Conservation (phyloP, 2,797 vertebrate genomes). For the Anguilla pacifica region DNA sequence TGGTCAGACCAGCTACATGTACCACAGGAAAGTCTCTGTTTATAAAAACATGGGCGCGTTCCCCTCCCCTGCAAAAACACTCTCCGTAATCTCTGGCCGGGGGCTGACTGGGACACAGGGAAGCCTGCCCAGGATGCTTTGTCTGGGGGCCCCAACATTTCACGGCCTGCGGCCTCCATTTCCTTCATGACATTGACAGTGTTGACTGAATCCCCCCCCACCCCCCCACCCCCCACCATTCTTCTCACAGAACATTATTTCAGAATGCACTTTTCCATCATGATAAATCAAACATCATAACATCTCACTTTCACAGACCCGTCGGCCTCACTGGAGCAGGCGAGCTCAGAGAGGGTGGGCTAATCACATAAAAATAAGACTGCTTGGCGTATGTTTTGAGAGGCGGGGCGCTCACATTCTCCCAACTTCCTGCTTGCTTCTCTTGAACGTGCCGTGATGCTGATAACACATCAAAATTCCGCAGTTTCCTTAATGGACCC, state of each 20-base stretch:
- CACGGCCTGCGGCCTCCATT: background rate
- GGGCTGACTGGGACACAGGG: background rate
- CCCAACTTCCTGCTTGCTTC: slow-evolving; percentile 47
- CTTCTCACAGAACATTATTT: background rate
- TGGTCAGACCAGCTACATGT: slow-evolving; percentile 62
- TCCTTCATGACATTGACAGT: background rate
- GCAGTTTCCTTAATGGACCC: slow-evolving; percentile 49
- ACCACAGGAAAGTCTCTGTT: slow-evolving; percentile 63
- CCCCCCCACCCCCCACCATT: background rate
- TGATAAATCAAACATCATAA: background rate
- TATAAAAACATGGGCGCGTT: background rate
- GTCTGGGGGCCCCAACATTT: background rate
- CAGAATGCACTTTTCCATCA: slow-evolving; percentile 15
- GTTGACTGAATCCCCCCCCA: background rate
- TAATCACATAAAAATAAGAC: slow-evolving; percentile 30
- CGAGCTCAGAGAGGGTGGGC: background rate
- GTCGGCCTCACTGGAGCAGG: background rate
- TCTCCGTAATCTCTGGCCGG: background rate
- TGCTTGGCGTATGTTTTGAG: slow-evolving; percentile 41
- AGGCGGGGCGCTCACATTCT: background rate
- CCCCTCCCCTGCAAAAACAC: slow-evolving; percentile 11
- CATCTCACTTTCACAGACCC: background rate
- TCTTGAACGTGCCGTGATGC: slow-evolving; percentile 54
- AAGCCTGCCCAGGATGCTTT: background rate
- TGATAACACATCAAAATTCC: slow-evolving; percentile 54